phyloP scores from a whole-genome alignment of 2,888 invertebrate genomes.

The Micoletzkya japonica region DNA sequence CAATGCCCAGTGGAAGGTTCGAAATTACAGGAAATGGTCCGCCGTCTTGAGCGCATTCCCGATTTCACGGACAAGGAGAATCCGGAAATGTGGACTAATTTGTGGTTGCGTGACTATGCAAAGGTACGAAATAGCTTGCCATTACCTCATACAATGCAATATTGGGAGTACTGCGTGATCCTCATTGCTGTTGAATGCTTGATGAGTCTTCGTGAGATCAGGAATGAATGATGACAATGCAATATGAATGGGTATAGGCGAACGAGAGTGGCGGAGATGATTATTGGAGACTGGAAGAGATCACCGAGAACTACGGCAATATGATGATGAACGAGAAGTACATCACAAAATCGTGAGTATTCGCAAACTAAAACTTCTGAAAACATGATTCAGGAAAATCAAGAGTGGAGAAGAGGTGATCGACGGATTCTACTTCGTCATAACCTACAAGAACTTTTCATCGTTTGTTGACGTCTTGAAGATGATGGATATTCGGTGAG shows the following conservation, averaged over 20 bases:
- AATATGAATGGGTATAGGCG: too few species aligned
- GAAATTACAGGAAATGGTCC: neutral
- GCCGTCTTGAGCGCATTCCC: neutral
- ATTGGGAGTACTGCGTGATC: too few species aligned
- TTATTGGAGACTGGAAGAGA: too few species aligned
- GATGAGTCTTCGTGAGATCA: too few species aligned
- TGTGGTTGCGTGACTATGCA: neutral
- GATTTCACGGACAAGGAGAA: neutral
- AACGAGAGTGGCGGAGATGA: too few species aligned
- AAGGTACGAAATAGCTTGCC: neutral
- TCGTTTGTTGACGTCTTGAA: neutral
- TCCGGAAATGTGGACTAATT: neutral
- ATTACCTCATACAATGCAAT: neutral
- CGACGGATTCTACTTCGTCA: neutral
- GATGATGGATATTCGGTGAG: neutral
- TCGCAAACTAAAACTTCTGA: too few species aligned
- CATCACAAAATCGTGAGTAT: too few species aligned
- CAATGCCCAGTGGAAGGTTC: neutral
- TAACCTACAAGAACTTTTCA: neutral
- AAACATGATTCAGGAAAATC: neutral
- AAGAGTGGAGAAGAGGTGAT: neutral
- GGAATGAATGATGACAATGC: too few species aligned
- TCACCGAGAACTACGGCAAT: too few species aligned
- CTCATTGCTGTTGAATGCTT: too few species aligned
- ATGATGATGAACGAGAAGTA: too few species aligned